Evolutionary conservation across 2,888 invertebrate species (phyloP).

Genomic region (Cyclophora punctaria): DNA sequence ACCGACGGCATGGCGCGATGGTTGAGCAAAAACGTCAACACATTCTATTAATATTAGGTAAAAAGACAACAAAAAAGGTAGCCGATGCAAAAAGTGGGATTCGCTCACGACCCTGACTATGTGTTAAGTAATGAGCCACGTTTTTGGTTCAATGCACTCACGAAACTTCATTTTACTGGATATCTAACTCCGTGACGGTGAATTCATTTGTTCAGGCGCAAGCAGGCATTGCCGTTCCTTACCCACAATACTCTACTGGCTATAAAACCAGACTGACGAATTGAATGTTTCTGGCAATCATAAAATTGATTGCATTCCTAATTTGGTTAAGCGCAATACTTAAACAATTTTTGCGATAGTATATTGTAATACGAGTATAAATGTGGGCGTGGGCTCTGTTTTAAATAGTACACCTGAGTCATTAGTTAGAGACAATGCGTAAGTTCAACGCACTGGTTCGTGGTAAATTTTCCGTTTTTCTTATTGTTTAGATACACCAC

Average conservation of each 20-base stretch:
- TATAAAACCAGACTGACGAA: conserved; percentile 3
- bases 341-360: conserved; percentile 19
- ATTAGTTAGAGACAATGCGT: conserved; percentile 35
- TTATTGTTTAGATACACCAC: too few species aligned
- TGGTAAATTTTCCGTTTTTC: conserved; percentile 56
- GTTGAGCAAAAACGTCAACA: conserved; percentile 45
- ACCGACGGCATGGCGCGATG: conserved; percentile 29
- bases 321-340: conserved; percentile 3
- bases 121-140: conserved; percentile 68
- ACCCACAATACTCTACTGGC: too few species aligned
- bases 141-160: conserved; percentile 72
- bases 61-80: conserved; percentile 45
- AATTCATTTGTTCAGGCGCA: conserved; percentile 40
- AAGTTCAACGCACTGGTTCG: conserved; percentile 53
- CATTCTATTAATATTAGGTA: conserved; percentile 49
- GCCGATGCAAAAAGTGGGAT: conserved; percentile 52
- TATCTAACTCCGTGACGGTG: conserved; percentile 52
- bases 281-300: conserved; percentile 8
- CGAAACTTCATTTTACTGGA: conserved; percentile 59
- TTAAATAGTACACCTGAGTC: conserved; percentile 27
- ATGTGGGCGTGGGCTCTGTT: conserved; percentile 27
- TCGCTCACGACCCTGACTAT: conserved; percentile 53
- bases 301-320: conserved; percentile 7
- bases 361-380: conserved; percentile 25
- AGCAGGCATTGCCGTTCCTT: too few species aligned